Percentiles rank a stretch among this genome's conserved stretches.
phyloP scores from a whole-genome alignment of 1,140 invertebrate species.

The Trinorchestia longiramus region DNA sequence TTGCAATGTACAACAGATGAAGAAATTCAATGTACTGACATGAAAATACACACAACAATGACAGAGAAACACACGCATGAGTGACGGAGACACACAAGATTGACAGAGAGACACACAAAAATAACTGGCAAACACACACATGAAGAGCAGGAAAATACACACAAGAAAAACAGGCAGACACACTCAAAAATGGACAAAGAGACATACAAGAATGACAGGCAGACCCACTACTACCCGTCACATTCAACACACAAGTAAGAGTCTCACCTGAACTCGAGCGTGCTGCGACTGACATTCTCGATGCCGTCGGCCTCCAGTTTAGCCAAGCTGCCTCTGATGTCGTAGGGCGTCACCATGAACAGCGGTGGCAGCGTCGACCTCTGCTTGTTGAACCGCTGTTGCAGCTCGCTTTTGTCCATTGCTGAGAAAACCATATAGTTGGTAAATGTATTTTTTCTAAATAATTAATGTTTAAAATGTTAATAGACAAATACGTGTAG shows the following conservation, averaged over 20 bases:
- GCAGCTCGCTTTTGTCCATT: conserved; percentile 3
- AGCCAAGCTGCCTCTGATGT: conserved; percentile 16
- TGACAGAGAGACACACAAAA: background rate
- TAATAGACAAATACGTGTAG: background rate
- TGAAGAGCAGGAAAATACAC: background rate
- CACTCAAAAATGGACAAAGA: background rate
- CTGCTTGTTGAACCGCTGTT: background rate
- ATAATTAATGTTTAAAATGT: background rate
- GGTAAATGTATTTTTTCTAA: background rate
- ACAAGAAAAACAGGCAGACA: background rate
- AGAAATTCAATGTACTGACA: background rate
- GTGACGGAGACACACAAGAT: background rate
- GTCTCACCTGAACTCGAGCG: conserved; percentile 1
- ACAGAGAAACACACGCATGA: background rate
- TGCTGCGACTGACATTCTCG: background rate
- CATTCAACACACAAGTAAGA: background rate
- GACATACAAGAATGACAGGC: background rate
- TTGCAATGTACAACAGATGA: background rate
- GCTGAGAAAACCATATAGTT: background rate
- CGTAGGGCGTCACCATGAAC: background rate
- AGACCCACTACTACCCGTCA: background rate
- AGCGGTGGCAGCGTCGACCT: background rate
- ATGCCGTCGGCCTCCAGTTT: conserved; percentile 1
- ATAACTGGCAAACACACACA: background rate
- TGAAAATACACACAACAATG: background rate